Evolutionary conservation across 2,888 invertebrate species (phyloP).

Genomic region (Cheilosia vernalis): DNA sequence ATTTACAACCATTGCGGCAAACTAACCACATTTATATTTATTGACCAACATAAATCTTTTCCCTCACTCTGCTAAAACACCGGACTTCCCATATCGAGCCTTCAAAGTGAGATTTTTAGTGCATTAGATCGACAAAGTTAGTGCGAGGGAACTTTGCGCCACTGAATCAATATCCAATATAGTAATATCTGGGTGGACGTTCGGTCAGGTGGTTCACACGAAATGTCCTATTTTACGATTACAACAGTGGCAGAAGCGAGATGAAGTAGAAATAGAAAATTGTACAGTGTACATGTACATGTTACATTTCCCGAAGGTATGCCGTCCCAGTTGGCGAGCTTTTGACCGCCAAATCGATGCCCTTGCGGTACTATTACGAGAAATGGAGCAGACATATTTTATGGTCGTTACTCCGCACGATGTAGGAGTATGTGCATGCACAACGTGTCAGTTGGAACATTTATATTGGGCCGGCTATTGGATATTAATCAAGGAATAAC

Average conservation of each 20-base stretch:
- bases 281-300: background rate
- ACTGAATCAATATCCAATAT: conserved; percentile 5
- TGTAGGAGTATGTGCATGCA: background rate
- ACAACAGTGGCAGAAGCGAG: background rate
- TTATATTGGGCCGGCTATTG: conserved; percentile 24
- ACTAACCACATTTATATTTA: conserved; percentile 75
- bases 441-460: conserved; percentile 28
- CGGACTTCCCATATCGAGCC: background rate
- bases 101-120: conserved; percentile 71
- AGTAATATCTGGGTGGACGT: conserved; percentile 27
- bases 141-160: conserved; percentile 18
- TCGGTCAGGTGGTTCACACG: conserved; percentile 59
- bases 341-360: conserved; percentile 37
- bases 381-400: conserved; percentile 65
- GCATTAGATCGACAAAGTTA: conserved; percentile 70
- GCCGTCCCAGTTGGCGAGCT: conserved; percentile 5
- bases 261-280: background rate
- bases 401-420: conserved; percentile 22
- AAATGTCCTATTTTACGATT: conserved; percentile 67
- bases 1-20: conserved; percentile 69
- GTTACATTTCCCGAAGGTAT: background rate
- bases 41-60: conserved; percentile 71
- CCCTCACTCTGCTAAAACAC: conserved; percentile 30
- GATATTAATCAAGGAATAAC: conserved; percentile 56
- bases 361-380: conserved; percentile 48